Evolutionary conservation across 2,888 invertebrate genomes (phyloP), one percentile per base, ranked within the genome.

Genomic region (Lasioglossum malachurum): DNA sequence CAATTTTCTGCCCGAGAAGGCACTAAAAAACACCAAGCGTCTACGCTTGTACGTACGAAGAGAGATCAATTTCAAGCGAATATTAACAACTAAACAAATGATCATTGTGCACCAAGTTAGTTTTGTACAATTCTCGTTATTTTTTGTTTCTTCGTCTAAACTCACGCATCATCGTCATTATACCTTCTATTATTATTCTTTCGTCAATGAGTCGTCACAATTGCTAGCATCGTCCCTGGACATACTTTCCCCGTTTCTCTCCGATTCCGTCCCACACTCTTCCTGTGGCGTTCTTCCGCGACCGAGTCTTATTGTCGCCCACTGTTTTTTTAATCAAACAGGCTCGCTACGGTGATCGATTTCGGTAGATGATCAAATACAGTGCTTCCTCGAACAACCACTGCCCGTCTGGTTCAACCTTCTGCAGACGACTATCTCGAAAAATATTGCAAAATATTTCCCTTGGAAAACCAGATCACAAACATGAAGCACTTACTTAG

Each of bases 51-150:
- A 86, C 74, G 83, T 89, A 88, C 78, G 57, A 88, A 84, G 84
- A 88, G 91, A 91, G 90, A 91, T 91, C 88, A 90, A 87, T 90
- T 87, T 78, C 75, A 88, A 91, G 83, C 88, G 74, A 86, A 79
- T 57, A 80, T 91, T 87, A 80, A 80, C 83, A 86, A 87, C 86
- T 84, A 85, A 87, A 89, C 88, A 72, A 79, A 82, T 77, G 87
- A 90, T 91, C 86, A 91, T 90, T 91, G 90, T 91, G 91, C 91
- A 91, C 84, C 87, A 86, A 86, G 83, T 57, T 90, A 38, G n/a
- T 71, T 71, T 89, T 89, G 83, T 89, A 89, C 90, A 88, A 79
- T 77, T 82, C 41, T 87, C 57, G 64, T 60, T 77, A 71, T 81
- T n/a, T n/a, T 38, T 38, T 69, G 69, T 35, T 64, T 69, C 35